phyloP scores from a whole-genome alignment of 2,113 vertebrate genomes.

The Poecile atricapillus region DNA sequence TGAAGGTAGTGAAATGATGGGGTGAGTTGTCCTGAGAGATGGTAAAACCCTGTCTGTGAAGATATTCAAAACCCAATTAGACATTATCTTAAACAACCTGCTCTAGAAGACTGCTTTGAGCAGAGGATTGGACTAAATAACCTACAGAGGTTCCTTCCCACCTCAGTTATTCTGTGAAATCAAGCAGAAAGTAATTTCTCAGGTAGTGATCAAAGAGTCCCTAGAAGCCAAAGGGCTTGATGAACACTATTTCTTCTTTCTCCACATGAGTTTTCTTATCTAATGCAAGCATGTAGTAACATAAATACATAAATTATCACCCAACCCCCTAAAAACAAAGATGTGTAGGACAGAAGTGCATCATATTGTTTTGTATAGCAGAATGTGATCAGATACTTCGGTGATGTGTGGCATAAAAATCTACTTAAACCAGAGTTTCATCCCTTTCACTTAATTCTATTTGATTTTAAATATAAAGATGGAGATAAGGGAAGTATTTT shows the following conservation, averaged over 20 bases:
- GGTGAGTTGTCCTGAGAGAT: background rate
- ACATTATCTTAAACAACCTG: background rate
- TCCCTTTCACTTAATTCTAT: background rate
- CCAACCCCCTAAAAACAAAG: background rate
- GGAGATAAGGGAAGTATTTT: background rate
- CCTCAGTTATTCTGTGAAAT: background rate
- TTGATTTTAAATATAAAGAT: background rate
- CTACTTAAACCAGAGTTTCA: background rate
- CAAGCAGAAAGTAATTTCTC: background rate
- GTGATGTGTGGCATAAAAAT: background rate
- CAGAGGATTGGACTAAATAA: background rate
- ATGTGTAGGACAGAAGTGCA: background rate
- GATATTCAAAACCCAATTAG: background rate
- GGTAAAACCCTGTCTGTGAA: background rate
- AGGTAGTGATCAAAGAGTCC: background rate
- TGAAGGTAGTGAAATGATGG: background rate
- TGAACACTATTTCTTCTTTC: background rate
- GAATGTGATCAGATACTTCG: background rate
- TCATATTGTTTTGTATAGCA: background rate
- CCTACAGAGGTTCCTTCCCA: background rate
- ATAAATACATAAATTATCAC: background rate
- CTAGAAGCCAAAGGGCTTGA: background rate
- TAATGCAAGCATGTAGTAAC: background rate
- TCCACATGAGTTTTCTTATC: background rate
- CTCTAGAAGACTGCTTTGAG: background rate